Percentiles rank a stretch among this genome's conserved stretches.
phyloP scores from a whole-genome alignment of 2,113 vertebrate genomes.

The Thomomys bottae region DNA sequence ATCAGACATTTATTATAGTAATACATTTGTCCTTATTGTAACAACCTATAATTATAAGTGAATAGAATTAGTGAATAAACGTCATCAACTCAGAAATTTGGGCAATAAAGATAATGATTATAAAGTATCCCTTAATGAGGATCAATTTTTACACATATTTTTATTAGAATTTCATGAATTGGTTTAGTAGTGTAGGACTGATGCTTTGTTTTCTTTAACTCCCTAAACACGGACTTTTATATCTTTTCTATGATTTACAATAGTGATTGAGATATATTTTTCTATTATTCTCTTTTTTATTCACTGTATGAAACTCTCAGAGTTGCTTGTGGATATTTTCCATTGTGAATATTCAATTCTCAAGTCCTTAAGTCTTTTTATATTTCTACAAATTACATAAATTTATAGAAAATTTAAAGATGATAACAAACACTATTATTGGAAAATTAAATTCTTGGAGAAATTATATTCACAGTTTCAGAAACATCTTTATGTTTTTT shows the following conservation, averaged over 20 bases:
- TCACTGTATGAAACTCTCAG: not conserved
- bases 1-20: constrained; percentile 34
- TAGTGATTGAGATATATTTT: not conserved
- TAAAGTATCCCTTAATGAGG: not conserved
- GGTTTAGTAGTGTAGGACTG: not conserved
- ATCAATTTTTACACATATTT: constrained; percentile 29
- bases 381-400: not conserved
- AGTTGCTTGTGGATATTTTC: not conserved
- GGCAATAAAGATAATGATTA: not conserved
- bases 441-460: not conserved
- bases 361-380: not conserved
- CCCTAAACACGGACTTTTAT: not conserved
- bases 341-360: not conserved
- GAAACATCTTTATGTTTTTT: not conserved
- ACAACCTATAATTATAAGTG: not conserved
- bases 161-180: constrained; percentile 42
- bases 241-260: constrained; percentile 31
- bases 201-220: constrained; percentile 21
- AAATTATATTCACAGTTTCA: not conserved
- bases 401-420: not conserved
- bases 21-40: constrained; percentile 42
- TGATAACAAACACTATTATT: not conserved
- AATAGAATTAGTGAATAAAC: constrained; percentile 41
- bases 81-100: constrained; percentile 13
- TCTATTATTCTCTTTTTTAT: not conserved